These are phyloP conservation scores for Gymnothorax reevesii DNA, from an alignment of 2,797 vertebrate genomes.

Conservation along the genomic window DNA sequence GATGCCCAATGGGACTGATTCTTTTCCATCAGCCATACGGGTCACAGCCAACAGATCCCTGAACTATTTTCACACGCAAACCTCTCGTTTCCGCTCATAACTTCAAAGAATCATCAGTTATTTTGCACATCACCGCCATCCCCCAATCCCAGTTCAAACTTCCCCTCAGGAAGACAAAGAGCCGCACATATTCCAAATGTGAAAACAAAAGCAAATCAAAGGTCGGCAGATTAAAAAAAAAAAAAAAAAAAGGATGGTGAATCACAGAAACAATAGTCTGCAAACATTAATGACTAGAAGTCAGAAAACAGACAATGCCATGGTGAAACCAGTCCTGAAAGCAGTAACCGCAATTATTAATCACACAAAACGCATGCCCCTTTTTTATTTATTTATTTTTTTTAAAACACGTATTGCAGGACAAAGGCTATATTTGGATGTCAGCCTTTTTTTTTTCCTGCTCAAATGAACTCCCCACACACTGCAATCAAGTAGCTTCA, in stretches of 20 bases:
- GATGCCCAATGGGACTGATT: neutral
- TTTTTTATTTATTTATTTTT: neutral
- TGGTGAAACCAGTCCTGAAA: neutral
- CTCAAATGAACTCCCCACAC: neutral
- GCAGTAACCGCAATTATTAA: neutral
- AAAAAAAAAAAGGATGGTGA: neutral
- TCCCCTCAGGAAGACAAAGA: neutral
- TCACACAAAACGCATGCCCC: neutral
- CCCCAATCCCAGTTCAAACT: conserved; percentile 47
- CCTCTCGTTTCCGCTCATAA: too few relatives aligned
- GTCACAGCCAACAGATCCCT: neutral
- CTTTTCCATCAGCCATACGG: neutral
- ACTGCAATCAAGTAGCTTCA: neutral
- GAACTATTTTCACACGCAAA: neutral
- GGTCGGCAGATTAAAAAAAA: neutral
- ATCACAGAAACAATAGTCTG: neutral
- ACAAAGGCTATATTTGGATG: too few relatives aligned
- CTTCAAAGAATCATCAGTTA: conserved; percentile 31
- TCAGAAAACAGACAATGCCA: neutral
- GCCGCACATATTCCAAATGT: conserved; percentile 15
- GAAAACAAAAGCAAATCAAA: neutral
- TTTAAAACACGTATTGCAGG: too few relatives aligned
- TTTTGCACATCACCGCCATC: conserved; percentile 56
- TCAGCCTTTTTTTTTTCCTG: neutral
- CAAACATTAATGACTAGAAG: neutral